phyloP scores from a whole-genome alignment of 2,113 vertebrate genomes.

The Oreochromis tanganicae region DNA sequence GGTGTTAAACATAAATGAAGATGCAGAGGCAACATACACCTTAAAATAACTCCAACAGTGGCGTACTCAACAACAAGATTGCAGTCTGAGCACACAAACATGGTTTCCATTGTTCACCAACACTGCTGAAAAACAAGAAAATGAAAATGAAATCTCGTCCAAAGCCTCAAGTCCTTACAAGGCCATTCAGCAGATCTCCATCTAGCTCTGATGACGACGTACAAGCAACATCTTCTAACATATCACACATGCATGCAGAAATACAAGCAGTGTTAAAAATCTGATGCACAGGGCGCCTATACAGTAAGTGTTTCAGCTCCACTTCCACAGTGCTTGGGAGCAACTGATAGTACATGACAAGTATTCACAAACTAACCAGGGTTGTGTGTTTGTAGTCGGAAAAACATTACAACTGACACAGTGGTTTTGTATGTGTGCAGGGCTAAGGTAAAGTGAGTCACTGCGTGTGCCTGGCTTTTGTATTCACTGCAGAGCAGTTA shows the following conservation, averaged over 20 bases:
- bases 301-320: neutral
- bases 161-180: constrained; percentile 18
- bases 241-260: no score
- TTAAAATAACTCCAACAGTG: neutral
- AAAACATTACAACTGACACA: neutral
- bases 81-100: neutral
- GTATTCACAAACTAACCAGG: neutral
- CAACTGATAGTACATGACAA: neutral
- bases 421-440: neutral
- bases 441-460: neutral
- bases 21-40: neutral
- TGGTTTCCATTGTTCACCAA: neutral
- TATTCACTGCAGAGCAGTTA: neutral
- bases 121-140: constrained; percentile 13
- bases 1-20: neutral
- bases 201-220: constrained; percentile 7
- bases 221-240: neutral
- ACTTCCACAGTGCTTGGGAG: neutral
- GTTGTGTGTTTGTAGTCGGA: neutral
- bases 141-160: neutral
- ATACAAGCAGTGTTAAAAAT: neutral
- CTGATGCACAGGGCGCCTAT: neutral
- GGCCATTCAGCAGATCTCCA: neutral
- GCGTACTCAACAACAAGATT: neutral
- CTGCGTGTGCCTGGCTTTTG: neutral